These are phyloP conservation scores for Holacanthus passer DNA, from an alignment of 2,113 vertebrate species.

Conservation along the genomic window DNA sequence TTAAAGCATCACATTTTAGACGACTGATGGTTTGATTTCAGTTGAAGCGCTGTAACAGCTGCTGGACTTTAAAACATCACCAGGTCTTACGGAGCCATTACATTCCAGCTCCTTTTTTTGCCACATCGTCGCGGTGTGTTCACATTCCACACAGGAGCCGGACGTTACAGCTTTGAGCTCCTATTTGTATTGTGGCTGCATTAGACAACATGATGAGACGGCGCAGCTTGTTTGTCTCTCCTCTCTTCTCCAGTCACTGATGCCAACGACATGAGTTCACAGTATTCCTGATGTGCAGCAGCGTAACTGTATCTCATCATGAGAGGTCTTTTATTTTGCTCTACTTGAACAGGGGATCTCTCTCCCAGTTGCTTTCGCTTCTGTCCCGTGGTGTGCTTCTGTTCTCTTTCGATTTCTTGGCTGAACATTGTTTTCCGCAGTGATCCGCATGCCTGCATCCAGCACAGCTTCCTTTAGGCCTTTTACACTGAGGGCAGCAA, in stretches of 20 bases:
- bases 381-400: slow-evolving; percentile 71
- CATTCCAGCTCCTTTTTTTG: slow-evolving; percentile 64
- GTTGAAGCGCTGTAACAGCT: slow-evolving; percentile 40
- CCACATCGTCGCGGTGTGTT: slow-evolving; percentile 54
- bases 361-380: slow-evolving; percentile 71
- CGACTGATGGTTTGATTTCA: slow-evolving; percentile 43
- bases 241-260: slow-evolving; percentile 9
- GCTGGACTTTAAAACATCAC: slow-evolving; percentile 14
- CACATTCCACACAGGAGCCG: slow-evolving; percentile 70
- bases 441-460: slow-evolving; percentile 79
- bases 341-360: slow-evolving; percentile 51
- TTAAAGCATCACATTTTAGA: slow-evolving; percentile 44
- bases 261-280: background rate
- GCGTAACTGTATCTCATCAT: slow-evolving; percentile 33
- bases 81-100: slow-evolving; percentile 49
- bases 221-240: slow-evolving; percentile 27
- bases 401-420: slow-evolving; percentile 72
- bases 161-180: slow-evolving; percentile 47
- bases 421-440: slow-evolving; percentile 67
- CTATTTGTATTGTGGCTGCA: slow-evolving; percentile 1
- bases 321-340: slow-evolving; percentile 10
- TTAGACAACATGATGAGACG: background rate
- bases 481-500: slow-evolving; percentile 57
- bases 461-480: slow-evolving; percentile 73
- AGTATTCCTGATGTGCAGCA: slow-evolving; percentile 32